These are phyloP conservation scores for Melanostoma scalare DNA, from an alignment of 2,888 invertebrate genomes.

Conservation along the genomic window DNA sequence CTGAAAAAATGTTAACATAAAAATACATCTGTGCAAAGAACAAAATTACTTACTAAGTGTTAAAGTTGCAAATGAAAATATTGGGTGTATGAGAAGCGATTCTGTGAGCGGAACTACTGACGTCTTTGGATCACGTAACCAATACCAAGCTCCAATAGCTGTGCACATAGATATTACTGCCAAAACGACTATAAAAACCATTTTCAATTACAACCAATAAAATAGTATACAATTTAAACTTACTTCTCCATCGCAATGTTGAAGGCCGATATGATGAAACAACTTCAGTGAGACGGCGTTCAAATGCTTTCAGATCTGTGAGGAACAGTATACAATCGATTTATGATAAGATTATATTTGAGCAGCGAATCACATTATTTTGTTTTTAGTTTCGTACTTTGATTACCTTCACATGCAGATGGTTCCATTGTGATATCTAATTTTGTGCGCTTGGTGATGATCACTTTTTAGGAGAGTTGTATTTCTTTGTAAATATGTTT, in stretches of 20 bases:
- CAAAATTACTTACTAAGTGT: slow-evolving; percentile 86
- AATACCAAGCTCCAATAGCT: slow-evolving; percentile 97
- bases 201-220: neutral
- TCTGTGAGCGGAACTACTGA: slow-evolving; percentile 95
- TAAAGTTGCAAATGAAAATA: slow-evolving; percentile 94
- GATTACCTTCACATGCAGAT: slow-evolving; percentile 94
- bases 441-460: neutral
- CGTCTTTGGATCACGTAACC: slow-evolving; percentile 96
- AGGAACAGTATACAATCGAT: no score
- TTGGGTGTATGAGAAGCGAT: slow-evolving; percentile 95
- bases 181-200: slow-evolving; percentile 88
- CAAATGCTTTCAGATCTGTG: slow-evolving; percentile 97
- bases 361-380: slow-evolving; percentile 62
- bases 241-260: slow-evolving; percentile 97
- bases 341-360: slow-evolving; percentile 27
- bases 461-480: no score
- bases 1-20: slow-evolving; percentile 82
- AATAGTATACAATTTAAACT: slow-evolving; percentile 78
- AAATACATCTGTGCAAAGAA: neutral
- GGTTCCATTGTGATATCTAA: slow-evolving; percentile 85
- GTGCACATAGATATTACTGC: slow-evolving; percentile 94
- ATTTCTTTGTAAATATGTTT: no score
- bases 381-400: slow-evolving; percentile 62
- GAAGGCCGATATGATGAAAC: slow-evolving; percentile 97
- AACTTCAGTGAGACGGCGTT: slow-evolving; percentile 97